Evolutionary conservation across 2,888 invertebrate species (phyloP).

Genomic region (Helobdella robusta): DNA sequence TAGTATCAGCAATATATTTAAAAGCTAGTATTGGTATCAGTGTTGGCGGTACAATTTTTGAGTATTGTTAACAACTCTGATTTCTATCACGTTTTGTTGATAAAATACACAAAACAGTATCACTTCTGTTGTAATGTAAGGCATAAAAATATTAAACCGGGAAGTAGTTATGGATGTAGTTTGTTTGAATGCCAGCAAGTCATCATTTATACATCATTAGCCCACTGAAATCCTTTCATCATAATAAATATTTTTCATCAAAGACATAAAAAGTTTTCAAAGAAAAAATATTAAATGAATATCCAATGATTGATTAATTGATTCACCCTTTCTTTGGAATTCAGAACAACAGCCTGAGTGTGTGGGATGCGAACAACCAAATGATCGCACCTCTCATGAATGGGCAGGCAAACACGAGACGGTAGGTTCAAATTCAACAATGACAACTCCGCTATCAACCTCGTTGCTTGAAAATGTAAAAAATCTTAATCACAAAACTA

Average conservation of each 20-base stretch:
- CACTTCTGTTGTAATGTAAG: no score
- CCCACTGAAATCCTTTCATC: no score
- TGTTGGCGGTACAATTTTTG: no score
- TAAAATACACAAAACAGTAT: no score
- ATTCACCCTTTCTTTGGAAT: slow-evolving; percentile 86
- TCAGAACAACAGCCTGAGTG: slow-evolving; percentile 90
- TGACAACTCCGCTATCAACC: slow-evolving; percentile 82
- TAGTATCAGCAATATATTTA: no score
- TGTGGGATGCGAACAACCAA: slow-evolving; percentile 95
- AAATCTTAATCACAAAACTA: not conserved
- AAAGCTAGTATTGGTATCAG: no score
- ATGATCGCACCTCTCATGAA: slow-evolving; percentile 63
- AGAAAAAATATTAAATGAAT: not conserved
- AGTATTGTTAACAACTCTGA: no score
- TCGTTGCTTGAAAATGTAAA: slow-evolving; percentile 53
- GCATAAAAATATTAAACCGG: no score
- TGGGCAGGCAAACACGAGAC: slow-evolving; percentile 91
- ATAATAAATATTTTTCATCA: not conserved
- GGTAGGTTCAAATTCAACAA: slow-evolving; percentile 90
- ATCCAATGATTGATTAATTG: not conserved
- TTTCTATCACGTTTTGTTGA: no score
- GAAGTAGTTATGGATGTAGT: no score
- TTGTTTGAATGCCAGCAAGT: no score
- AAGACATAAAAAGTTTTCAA: not conserved
- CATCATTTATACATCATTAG: no score